A percentile compares a stretch with the other conserved stretches of the same genome.
Evolutionary conservation across 2,113 vertebrate species (phyloP).

Genomic region (Pelusios castaneus): DNA sequence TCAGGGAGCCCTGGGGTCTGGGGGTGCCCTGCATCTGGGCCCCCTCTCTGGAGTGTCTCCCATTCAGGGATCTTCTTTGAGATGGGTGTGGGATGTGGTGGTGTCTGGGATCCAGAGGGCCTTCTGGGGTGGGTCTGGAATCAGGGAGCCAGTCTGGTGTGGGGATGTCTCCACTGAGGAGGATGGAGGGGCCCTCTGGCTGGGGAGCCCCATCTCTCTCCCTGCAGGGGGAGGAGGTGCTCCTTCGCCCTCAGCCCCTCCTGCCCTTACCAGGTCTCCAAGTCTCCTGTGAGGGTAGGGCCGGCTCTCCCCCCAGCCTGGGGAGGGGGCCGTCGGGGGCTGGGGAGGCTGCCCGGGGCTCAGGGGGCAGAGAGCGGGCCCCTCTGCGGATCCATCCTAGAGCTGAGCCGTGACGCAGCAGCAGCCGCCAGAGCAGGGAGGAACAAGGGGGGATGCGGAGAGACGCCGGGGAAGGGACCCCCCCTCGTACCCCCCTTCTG

Average conservation of each 20-base stretch:
- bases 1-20: neutral
- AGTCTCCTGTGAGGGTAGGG: neutral
- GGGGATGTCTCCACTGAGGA: neutral
- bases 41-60: neutral
- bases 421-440: neutral
- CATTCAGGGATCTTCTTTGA: neutral
- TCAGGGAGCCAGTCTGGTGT: neutral
- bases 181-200: neutral
- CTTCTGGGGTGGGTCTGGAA: neutral
- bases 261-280: neutral
- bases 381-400: neutral
- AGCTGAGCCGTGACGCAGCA: neutral
- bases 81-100: neutral
- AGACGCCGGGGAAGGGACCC: neutral
- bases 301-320: neutral
- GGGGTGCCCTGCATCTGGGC: neutral
- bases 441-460: neutral
- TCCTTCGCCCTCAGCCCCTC: neutral
- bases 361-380: neutral
- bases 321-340: neutral
- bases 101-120: neutral
- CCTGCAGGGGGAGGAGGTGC: neutral
- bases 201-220: neutral
- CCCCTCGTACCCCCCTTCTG: neutral
- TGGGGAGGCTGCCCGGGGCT: neutral